A percentile compares a stretch with the other conserved stretches of the same genome.
Evolutionary conservation across 2,113 vertebrate genomes (phyloP).

Genomic region (Panthera leo): DNA sequence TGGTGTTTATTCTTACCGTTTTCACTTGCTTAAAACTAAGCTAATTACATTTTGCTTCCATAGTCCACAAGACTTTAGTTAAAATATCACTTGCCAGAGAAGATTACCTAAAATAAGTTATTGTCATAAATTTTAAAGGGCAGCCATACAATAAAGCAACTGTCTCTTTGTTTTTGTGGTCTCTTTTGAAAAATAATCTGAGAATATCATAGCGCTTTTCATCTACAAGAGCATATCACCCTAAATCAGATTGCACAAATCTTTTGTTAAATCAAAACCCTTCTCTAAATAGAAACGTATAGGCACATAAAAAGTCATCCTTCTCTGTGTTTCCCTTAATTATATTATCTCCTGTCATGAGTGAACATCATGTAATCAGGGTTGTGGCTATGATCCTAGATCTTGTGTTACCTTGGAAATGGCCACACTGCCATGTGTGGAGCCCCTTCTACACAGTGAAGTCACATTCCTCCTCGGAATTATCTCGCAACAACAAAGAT

Average conservation of each 20-base stretch:
- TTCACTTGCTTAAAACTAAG: conserved; percentile 29
- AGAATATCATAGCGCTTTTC: not conserved
- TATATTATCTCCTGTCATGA: not conserved
- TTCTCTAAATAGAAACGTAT: not conserved
- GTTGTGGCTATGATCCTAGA: not conserved
- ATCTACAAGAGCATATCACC: not conserved
- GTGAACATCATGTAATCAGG: not conserved
- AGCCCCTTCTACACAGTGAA: not conserved
- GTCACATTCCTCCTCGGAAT: not conserved
- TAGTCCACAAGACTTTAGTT: not conserved
- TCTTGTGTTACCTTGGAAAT: not conserved
- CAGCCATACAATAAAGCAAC: not conserved
- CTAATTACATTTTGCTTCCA: conserved; percentile 36
- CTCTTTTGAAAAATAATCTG: not conserved
- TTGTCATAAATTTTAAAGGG: not conserved
- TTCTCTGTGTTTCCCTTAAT: not conserved
- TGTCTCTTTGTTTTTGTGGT: not conserved
- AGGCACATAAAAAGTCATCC: not conserved
- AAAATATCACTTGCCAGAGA: conserved; percentile 37
- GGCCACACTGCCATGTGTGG: fast-evolving
- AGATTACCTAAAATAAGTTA: conserved; percentile 34
- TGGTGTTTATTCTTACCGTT: not conserved
- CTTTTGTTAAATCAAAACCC: not conserved
- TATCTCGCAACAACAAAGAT: not conserved
- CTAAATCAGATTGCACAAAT: not conserved